A percentile compares a stretch with the other conserved stretches of the same genome.
Conservation (phyloP, 2,113 vertebrate genomes). For the Camelus dromedarius region DNA sequence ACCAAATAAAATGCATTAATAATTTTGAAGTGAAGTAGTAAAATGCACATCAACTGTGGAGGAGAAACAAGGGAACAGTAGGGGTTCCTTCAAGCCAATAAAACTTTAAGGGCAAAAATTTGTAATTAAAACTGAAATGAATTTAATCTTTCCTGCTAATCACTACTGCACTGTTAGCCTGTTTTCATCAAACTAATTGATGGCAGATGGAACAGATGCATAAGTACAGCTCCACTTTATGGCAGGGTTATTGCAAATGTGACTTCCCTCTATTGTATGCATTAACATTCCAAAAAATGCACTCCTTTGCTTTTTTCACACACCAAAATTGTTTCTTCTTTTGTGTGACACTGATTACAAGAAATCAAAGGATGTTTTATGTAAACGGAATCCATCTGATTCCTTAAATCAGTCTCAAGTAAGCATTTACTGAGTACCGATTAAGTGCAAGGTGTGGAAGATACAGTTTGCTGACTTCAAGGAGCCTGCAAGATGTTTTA, state of each 20-base stretch:
- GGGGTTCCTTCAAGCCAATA: slow-evolving; percentile 48
- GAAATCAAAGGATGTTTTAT: neutral
- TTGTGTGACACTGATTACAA: slow-evolving; percentile 30
- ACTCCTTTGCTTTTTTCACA: slow-evolving; percentile 69
- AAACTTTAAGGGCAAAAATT: slow-evolving; percentile 73
- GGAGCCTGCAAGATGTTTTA: neutral
- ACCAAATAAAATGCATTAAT: slow-evolving; percentile 65
- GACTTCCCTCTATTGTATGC: slow-evolving; percentile 33
- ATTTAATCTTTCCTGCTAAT: slow-evolving; percentile 83
- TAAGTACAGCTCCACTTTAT: slow-evolving; percentile 75
- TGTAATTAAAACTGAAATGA: slow-evolving; percentile 84
- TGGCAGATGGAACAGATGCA: slow-evolving; percentile 83
- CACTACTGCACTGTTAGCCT: slow-evolving; percentile 73
- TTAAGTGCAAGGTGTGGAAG: neutral
- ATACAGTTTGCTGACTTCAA: neutral
- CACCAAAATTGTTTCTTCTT: slow-evolving; percentile 64
- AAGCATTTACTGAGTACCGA: neutral
- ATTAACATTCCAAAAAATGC: slow-evolving; percentile 79
- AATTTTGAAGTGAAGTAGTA: slow-evolving; percentile 67
- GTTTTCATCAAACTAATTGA: slow-evolving; percentile 86
- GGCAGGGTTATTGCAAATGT: slow-evolving; percentile 74
- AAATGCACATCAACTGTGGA: slow-evolving; percentile 1
- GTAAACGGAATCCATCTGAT: slow-evolving; percentile 2
- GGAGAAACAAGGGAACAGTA: slow-evolving; percentile 21
- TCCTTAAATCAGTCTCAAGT: neutral